A percentile compares a stretch with the other conserved stretches of the same genome.
Conservation (phyloP, 2,113 vertebrate species). For the Urocynchramus pylzowi region DNA sequence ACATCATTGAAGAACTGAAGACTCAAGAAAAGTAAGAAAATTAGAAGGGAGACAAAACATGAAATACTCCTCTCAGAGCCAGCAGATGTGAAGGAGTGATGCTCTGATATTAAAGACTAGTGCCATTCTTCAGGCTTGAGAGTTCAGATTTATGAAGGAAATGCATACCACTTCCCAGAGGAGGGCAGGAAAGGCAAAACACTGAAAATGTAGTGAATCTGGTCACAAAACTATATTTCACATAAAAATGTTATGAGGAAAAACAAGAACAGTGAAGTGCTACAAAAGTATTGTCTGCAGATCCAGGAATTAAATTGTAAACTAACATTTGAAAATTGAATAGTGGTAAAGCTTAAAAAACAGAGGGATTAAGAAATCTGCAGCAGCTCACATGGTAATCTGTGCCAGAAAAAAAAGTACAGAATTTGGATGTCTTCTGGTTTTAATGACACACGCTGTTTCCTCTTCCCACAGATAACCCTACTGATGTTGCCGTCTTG, state of each 20-base stretch:
- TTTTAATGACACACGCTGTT: constrained; percentile 44
- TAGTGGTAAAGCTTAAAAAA: not conserved
- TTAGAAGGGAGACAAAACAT: constrained; percentile 9
- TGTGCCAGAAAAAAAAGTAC: constrained; percentile 5
- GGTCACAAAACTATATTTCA: not conserved
- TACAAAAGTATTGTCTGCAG: not conserved
- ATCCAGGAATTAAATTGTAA: not conserved
- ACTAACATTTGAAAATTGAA: not conserved
- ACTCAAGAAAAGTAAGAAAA: constrained; percentile 41
- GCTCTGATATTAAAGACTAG: not conserved
- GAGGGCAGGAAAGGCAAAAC: not conserved
- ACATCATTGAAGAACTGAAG: constrained; percentile 14
- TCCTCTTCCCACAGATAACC: constrained; percentile 59
- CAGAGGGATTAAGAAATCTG: constrained; percentile 6
- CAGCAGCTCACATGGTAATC: not conserved
- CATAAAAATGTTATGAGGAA: not conserved
- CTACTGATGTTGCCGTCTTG: constrained; percentile 38
- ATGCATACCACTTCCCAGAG: constrained; percentile 1
- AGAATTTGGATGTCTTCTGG: constrained; percentile 18
- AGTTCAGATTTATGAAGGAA: constrained; percentile 15
- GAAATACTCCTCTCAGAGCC: not conserved
- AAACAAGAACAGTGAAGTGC: not conserved
- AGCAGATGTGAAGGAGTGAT: not conserved
- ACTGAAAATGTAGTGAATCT: not conserved
- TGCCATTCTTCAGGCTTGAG: not conserved